Evolutionary conservation across 1,140 invertebrate genomes (phyloP), one percentile per base, ranked within the genome.

Genomic region (Drosophila teissieri): DNA sequence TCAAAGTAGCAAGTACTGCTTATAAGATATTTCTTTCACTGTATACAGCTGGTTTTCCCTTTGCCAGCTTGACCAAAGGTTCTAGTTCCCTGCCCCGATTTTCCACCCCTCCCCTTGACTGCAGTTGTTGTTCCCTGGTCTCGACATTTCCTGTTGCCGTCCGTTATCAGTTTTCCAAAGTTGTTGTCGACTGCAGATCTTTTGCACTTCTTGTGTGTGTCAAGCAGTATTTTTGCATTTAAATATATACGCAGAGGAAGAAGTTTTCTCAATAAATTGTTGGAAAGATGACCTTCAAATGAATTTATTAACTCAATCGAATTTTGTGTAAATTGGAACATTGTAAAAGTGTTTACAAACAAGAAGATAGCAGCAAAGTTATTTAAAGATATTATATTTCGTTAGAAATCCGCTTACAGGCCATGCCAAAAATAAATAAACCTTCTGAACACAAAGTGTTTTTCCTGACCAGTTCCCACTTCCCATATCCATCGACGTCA

Each of bases 81-180:
- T 68, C 14, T 4, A 19, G 14, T 40, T 55, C 46, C 42, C 46
- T n/a, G 31, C 15, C 48, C 68, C 27, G 34, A 39, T 14, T 39
- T 45, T 48, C 37, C 39, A 54, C 52, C 63, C n/a, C 15, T 31
- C 14, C 51, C 37, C 14, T 17, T 75, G 24, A 24, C 40, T 67
- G 34, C 52, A 49, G 65, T 39, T 49, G 10, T 45, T 55, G 49
- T 37, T 69, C 45, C 56, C 61, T 69, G 52, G 65, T 57, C 55
- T 46, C 80, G 61, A 84, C 80, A 82, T 68, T 84, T 84, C 80
- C 80, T 72, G 80, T 80, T 84, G 80, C 80, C 64, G 72, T 80
- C 51, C 65, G 44, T 83, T 84, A 83, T 83, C 80, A 83, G 80
- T 76, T 52, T 34, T 39, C 62, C 44, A 65, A 74, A 81, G 39